phyloP scores from a whole-genome alignment of 2,888 invertebrate species.

The Diabrotica balteata region DNA sequence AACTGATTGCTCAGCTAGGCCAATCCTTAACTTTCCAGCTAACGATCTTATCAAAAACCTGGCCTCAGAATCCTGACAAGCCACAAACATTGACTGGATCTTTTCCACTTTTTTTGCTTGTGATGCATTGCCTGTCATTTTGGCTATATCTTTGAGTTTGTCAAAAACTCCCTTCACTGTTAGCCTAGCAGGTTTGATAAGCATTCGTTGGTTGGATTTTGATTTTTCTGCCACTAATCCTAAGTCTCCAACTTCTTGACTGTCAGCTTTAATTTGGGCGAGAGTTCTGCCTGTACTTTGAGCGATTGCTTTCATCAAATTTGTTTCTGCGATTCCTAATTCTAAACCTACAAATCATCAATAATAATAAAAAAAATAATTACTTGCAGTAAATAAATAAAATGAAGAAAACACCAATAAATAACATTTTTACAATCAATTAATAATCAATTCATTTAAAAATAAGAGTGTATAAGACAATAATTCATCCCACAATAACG shows the following conservation, averaged over 20 bases:
- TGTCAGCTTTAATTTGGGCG: conserved; percentile 81
- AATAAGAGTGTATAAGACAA: too few species aligned
- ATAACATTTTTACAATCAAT: too few species aligned
- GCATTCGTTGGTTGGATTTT: conserved; percentile 82
- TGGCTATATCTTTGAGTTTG: conserved; percentile 86
- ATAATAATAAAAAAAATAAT: background rate
- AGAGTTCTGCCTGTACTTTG: conserved; percentile 86
- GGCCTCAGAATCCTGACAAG: conserved; percentile 87
- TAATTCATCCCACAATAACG: too few species aligned
- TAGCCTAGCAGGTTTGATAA: conserved; percentile 80
- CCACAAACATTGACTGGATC: conserved; percentile 91
- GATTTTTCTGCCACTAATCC: conserved; percentile 90
- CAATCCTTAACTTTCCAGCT: conserved; percentile 93
- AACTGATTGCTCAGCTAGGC: conserved; percentile 95
- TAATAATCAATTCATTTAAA: too few species aligned
- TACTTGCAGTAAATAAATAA: too few species aligned
- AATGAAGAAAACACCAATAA: too few species aligned
- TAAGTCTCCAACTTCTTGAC: conserved; percentile 81
- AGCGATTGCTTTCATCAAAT: conserved; percentile 93
- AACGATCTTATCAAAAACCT: conserved; percentile 88
- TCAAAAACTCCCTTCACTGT: conserved; percentile 70
- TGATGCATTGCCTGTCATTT: conserved; percentile 75
- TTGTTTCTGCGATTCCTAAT: conserved; percentile 93
- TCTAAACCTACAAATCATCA: conserved; percentile 67
- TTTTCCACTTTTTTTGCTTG: conserved; percentile 87